Conservation (phyloP, 2,888 invertebrate species). For the Gymnocheta viridis region DNA sequence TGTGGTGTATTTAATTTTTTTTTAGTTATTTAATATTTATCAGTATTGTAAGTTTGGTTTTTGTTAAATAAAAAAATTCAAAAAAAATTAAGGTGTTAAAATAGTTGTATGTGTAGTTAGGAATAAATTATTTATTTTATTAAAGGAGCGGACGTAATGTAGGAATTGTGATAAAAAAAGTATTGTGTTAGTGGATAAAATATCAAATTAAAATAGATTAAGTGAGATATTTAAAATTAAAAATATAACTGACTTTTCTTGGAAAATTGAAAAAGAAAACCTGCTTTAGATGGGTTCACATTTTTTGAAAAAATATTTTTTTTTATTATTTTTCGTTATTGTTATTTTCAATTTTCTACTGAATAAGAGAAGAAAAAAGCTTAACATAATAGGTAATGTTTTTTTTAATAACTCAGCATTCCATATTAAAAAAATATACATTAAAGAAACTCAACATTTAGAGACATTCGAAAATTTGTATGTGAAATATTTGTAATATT, state of each 20-base stretch:
- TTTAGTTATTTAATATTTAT: not conserved
- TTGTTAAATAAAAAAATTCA: conserved; percentile 14
- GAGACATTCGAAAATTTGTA: conserved; percentile 62
- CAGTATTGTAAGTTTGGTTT: not conserved
- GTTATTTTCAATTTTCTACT: conserved; percentile 50
- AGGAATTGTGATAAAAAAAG: not conserved
- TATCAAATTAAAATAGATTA: not conserved
- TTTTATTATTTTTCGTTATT: no score
- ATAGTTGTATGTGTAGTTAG: not conserved
- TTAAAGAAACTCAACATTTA: conserved; percentile 67
- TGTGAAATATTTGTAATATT: conserved; percentile 4
- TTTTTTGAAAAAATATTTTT: no score
- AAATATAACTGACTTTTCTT: not conserved
- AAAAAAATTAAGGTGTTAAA: conserved; percentile 33
- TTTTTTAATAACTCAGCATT: conserved; percentile 63
- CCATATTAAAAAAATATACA: conserved; percentile 53
- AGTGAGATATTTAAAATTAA: not conserved
- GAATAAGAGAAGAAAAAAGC: conserved; percentile 41
- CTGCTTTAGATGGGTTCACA: conserved; percentile 72
- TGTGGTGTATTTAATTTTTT: conserved; percentile 32
- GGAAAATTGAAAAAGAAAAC: not conserved
- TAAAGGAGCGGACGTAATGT: not conserved
- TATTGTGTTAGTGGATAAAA: not conserved
- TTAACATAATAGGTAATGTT: conserved; percentile 29
- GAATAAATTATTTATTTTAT: not conserved